Conservation (phyloP, 1,140 invertebrate genomes). For the Trichoplusia ni region DNA sequence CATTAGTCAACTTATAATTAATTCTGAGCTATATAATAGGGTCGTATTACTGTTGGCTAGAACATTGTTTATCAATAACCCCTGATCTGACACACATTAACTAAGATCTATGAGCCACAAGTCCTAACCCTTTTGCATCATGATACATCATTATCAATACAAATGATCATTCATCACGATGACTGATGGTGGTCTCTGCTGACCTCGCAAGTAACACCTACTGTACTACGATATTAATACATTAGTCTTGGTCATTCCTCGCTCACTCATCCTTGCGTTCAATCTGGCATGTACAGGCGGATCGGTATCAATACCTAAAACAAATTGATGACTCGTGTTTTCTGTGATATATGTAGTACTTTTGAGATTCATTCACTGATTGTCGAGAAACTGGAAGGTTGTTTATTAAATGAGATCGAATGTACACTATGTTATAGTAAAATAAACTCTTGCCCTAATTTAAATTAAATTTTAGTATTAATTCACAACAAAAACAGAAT, state of each 20-base stretch:
- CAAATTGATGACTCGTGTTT: background rate
- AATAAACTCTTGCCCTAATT: too few species aligned
- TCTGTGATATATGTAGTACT: background rate
- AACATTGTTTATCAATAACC: too few species aligned
- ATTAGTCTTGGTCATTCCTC: constrained; percentile 4
- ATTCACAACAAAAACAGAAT: too few species aligned
- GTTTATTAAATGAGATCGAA: too few species aligned
- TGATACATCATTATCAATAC: background rate
- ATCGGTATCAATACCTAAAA: background rate
- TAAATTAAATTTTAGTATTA: too few species aligned
- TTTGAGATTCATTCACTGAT: too few species aligned
- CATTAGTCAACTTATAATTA: too few species aligned
- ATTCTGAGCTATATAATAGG: too few species aligned
- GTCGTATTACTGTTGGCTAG: too few species aligned
- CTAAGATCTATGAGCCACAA: background rate
- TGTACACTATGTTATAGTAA: too few species aligned
- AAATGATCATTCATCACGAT: background rate
- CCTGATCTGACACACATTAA: background rate
- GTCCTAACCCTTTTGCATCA: background rate
- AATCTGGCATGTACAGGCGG: background rate
- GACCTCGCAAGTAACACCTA: background rate
- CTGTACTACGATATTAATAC: too few species aligned
- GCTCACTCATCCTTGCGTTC: background rate
- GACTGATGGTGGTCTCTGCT: constrained; percentile 2
- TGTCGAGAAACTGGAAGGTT: too few species aligned